A percentile compares a stretch with the other conserved stretches of the same genome.
These are phyloP conservation scores for Tenualosa thibaudeaui DNA, from an alignment of 2,797 vertebrate genomes.

Conservation along the genomic window DNA sequence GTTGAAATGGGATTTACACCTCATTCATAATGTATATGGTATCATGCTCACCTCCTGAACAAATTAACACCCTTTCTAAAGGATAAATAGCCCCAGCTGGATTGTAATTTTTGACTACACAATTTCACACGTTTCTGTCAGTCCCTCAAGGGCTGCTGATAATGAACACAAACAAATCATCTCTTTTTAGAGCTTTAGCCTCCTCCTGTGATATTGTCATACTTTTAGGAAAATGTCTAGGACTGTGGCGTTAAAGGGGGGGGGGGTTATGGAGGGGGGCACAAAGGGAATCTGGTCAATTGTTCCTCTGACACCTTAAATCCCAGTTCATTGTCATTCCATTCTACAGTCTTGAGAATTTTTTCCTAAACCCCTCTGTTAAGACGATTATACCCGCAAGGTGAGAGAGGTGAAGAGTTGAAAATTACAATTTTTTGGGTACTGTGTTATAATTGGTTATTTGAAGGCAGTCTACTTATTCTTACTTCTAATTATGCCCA, in stretches of 20 bases:
- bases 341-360: neutral
- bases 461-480: neutral
- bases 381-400: constrained; percentile 5
- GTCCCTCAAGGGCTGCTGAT: constrained; percentile 62
- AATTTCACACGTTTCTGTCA: constrained; percentile 67
- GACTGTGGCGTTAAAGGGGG: neutral
- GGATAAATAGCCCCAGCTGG: constrained; percentile 78
- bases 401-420: constrained; percentile 1
- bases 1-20: constrained; percentile 69
- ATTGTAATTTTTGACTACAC: constrained; percentile 77
- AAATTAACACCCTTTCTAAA: constrained; percentile 79
- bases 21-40: constrained; percentile 77
- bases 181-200: constrained; percentile 52
- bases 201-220: constrained; percentile 42
- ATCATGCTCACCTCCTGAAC: constrained; percentile 71
- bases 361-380: neutral
- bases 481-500: neutral
- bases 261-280: neutral
- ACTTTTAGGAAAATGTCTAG: constrained; percentile 21
- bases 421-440: neutral
- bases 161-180: constrained; percentile 72
- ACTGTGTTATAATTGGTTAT: neutral
- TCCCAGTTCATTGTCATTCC: constrained; percentile 6
- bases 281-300: neutral
- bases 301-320: neutral